phyloP scores from a whole-genome alignment of 2,888 invertebrate species.

The Caenorhabditis zanzibari region DNA sequence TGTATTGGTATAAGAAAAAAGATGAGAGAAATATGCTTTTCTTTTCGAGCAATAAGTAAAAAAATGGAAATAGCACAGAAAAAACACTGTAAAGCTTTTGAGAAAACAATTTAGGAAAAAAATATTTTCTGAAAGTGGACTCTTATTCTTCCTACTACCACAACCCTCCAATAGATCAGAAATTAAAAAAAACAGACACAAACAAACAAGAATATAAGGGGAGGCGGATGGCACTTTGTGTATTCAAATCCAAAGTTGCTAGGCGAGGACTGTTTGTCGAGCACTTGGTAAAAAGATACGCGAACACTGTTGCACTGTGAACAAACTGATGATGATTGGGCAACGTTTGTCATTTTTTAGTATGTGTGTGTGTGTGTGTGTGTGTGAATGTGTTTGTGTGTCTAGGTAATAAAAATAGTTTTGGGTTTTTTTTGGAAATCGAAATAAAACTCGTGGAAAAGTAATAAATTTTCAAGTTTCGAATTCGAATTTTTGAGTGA shows the following conservation, averaged over 20 bases:
- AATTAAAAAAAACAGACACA: slow-evolving; percentile 37
- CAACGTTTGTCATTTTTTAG: not conserved
- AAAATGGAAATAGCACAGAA: not conserved
- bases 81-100: slow-evolving; percentile 13
- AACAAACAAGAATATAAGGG: slow-evolving; percentile 7
- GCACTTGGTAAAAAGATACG: slow-evolving; percentile 57
- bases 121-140: not conserved
- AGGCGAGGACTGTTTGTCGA: slow-evolving; percentile 38
- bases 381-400: slow-evolving; percentile 16
- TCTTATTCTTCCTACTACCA: not conserved
- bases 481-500: not conserved
- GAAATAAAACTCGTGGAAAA: not conserved
- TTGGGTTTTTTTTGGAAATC: not conserved
- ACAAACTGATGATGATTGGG: slow-evolving; percentile 45
- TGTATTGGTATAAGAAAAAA: too few species aligned
- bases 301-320: slow-evolving; percentile 53
- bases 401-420: slow-evolving; percentile 13
- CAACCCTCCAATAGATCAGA: slow-evolving; percentile 12
- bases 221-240: slow-evolving; percentile 21
- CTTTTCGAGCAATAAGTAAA: not conserved
- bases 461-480: not conserved
- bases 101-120: not conserved
- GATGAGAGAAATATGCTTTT: not conserved
- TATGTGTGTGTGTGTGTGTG: slow-evolving; percentile 5
- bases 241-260: slow-evolving; percentile 58